Evolutionary conservation across 2,797 vertebrate species (phyloP), one percentile per base, ranked within the genome.

Genomic region (Gastrophryne carolinensis): DNA sequence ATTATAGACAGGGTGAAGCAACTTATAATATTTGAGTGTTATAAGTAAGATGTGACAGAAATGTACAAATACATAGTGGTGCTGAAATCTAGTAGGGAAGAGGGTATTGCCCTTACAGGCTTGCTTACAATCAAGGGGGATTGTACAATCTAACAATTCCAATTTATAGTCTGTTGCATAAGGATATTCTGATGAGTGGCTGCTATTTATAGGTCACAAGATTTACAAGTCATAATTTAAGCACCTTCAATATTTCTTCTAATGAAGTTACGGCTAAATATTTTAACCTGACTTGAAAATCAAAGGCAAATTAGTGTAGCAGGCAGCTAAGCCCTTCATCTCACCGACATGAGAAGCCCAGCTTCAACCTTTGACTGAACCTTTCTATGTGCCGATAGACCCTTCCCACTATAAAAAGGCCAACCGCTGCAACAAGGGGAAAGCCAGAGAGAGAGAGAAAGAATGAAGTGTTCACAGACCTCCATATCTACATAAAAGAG

Each of bases 401-500:
- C 87, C 79, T 80, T 83, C 85, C 84, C 84, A 30, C 68, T 74
- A 83, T 87, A 87, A 87, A 87, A 85, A 86, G 82, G 87, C 88
- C 85, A 90, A 87, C 87, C 84, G 86, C 4, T 10, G 35, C 3
- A n/a, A 37, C 9, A 64, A 3, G 29, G 34, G 52, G 17, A 26
- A 47, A 13, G 23, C 7, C n/a, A 86, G 84, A 56, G 74, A 84
- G 5, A 8, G 84, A 84, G 83, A 84, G 89, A 93, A 89, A 87
- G 87, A 89, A 92, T 91, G 89, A 86, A 90, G 87, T 89, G 90
- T 89, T 90, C 89, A 88, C 88, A 90, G 85, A 88, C 89, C 89
- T 86, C 88, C 86, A 82, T 95, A 95, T 97, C 95, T 96, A 94
- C 94, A 95, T 95, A 94, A 93, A 94, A 93, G 91, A 91, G 93